Evolutionary conservation across 2,113 vertebrate genomes (phyloP), one percentile per base, ranked within the genome.

Genomic region (Muscicapa adusta): DNA sequence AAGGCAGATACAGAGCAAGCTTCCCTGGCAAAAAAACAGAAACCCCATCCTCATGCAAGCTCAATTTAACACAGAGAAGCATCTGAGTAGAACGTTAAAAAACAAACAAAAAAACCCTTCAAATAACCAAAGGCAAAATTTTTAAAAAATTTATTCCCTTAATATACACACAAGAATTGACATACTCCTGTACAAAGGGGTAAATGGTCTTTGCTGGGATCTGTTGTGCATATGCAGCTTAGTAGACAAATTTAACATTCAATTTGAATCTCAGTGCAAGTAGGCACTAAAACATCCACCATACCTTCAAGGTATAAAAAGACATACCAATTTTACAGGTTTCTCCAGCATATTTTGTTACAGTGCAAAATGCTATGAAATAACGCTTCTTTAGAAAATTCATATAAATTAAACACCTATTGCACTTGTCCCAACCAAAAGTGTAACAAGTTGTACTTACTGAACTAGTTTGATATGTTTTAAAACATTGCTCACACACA

Each of bases 221-320:
- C 78, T 67, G 47, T 96, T 96, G 92, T 93, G 93, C 91, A 95
- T 89, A 71, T 97, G 94, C 95, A 96, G 93, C 94, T 96, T 74
- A 62, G 85, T 92, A 92, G 87, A 93, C 43, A 94, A 54, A 66
- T 95, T 96, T 86, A 94, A 96, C 94, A 97, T 97, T 97, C 97
- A 97, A 93, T 97, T 96, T 96, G 95, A 96, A 96, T 96, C 91
- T 96, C 94, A 78, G 91, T 97, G 95, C 95, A 92, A 93, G 67
- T 93, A 97, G 93, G 94, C 92, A 96, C 82, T 87, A 95, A 94
- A 96, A 93, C 87, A 96, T 87, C 94, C 94, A 83, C 75, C 88
- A 96, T 96, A 97, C 96, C 96, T 96, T 57, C 96, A 96, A 96
- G 95, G 96, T 97, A 97, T 94, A 97, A 91, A 96, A 85, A 95